Percentiles rank a stretch among this genome's conserved stretches.
Conservation (phyloP, 2,113 vertebrate species). For the Empidonax traillii region DNA sequence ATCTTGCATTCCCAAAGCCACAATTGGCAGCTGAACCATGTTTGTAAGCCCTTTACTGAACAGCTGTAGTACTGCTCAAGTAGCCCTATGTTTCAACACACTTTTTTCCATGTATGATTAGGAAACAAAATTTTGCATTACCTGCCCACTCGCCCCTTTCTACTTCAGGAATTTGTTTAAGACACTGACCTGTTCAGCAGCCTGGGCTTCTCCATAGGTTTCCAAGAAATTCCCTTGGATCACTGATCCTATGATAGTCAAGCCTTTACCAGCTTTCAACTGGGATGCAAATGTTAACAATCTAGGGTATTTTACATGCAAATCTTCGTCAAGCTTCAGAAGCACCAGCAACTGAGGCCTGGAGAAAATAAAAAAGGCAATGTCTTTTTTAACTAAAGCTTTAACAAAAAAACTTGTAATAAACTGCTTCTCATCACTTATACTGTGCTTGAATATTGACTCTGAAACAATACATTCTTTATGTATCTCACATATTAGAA, state of each 20-base stretch:
- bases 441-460: background rate
- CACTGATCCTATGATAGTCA: constrained; percentile 95
- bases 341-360: constrained; percentile 96
- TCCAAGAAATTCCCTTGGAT: constrained; percentile 96
- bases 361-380: background rate
- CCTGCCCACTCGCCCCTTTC: background rate
- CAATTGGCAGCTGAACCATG: background rate
- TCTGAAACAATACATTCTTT: background rate
- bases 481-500: background rate
- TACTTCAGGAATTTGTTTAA: background rate
- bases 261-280: constrained; percentile 95
- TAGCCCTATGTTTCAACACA: background rate
- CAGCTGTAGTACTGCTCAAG: background rate
- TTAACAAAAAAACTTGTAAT: background rate
- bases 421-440: background rate
- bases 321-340: constrained; percentile 94
- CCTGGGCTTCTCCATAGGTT: constrained; percentile 93
- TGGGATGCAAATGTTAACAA: constrained; percentile 97
- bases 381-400: background rate
- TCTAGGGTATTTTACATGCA: constrained; percentile 95
- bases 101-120: background rate
- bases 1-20: background rate
- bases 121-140: background rate
- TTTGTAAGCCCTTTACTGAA: background rate
- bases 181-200: constrained; percentile 89